These are phyloP conservation scores for Microtus ochrogaster DNA, from an alignment of 2,113 vertebrate genomes.

Conservation along the genomic window DNA sequence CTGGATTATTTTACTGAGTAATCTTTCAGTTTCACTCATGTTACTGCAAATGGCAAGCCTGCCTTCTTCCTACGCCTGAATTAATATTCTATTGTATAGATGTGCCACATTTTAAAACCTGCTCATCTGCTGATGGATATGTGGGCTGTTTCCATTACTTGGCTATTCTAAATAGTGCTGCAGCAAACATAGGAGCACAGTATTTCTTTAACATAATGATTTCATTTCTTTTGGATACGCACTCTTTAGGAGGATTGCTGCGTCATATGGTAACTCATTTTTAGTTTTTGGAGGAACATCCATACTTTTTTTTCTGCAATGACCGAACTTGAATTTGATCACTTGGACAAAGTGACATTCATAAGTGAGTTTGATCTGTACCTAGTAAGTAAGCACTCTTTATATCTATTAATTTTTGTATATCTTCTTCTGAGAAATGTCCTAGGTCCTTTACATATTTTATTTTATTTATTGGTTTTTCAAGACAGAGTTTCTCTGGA, in stretches of 20 bases:
- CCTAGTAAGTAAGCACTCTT: not conserved
- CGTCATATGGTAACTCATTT: not conserved
- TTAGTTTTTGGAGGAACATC: not conserved
- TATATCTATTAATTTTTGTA: not conserved
- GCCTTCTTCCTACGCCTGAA: not conserved
- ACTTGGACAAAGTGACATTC: rapidly evolving
- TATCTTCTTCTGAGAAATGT: not conserved
- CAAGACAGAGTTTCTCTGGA: not conserved
- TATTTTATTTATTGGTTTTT: no score
- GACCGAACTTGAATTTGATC: no score
- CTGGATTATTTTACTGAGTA: not conserved
- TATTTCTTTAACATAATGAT: not conserved
- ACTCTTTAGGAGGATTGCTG: not conserved
- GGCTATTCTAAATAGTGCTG: not conserved
- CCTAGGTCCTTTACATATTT: not conserved
- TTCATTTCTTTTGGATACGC: not conserved
- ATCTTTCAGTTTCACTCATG: not conserved
- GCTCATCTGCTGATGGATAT: no score
- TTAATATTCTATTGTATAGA: not conserved
- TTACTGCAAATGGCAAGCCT: no score
- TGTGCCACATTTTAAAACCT: no score
- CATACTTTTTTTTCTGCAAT: not conserved
- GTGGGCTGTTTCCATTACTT: no score
- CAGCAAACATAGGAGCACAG: no score
- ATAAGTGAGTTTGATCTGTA: not conserved